phyloP scores from a whole-genome alignment of 2,113 vertebrate species.

The Zingel zingel region DNA sequence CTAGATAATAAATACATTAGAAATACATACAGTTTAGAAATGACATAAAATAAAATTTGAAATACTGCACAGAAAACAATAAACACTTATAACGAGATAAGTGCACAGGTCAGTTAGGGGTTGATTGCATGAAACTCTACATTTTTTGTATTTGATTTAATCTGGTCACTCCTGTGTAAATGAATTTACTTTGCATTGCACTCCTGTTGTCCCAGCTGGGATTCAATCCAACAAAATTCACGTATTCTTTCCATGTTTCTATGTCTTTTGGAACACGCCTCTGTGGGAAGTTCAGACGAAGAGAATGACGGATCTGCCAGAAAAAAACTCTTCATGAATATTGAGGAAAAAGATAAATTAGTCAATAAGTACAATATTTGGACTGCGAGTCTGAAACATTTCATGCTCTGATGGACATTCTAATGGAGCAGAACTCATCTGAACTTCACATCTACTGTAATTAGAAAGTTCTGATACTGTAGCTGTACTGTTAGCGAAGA shows the following conservation, averaged over 20 bases:
- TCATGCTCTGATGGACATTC: too few species aligned
- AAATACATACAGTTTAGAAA: too few species aligned
- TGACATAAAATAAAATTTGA: too few species aligned
- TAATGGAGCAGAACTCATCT: background rate
- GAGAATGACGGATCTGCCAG: background rate
- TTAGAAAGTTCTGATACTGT: background rate
- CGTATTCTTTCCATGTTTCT: background rate
- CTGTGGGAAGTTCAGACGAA: background rate
- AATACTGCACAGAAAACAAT: too few species aligned
- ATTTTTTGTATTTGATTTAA: background rate
- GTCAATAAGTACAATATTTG: too few species aligned
- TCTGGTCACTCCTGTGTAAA: background rate
- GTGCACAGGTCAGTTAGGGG: background rate
- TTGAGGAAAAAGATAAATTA: too few species aligned
- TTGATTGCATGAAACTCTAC: background rate
- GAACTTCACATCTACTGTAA: background rate
- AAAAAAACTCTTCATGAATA: background rate
- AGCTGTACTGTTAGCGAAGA: background rate
- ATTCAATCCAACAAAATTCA: too few species aligned
- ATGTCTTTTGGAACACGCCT: background rate
- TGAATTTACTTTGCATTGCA: background rate
- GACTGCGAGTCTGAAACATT: too few species aligned
- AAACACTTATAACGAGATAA: too few species aligned
- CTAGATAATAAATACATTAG: too few species aligned
- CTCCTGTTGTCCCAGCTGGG: background rate